Evolutionary conservation across 2,113 vertebrate species (phyloP).

Genomic region (Arenaria interpres): DNA sequence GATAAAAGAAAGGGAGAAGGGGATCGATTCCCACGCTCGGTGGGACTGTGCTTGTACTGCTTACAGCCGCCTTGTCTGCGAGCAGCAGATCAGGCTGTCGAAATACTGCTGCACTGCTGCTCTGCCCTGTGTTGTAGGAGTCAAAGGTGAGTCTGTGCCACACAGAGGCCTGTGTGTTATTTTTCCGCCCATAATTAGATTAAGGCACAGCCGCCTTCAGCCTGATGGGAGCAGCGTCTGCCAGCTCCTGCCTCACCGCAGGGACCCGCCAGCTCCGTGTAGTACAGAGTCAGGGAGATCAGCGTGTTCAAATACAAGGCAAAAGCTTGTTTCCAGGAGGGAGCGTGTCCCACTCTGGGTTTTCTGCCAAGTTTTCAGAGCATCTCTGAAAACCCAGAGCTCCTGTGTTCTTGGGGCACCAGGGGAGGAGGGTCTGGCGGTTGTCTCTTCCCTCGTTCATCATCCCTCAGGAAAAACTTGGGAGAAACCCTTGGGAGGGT

Average conservation of each 20-base stretch:
- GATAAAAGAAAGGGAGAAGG: not conserved
- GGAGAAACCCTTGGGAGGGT: not conserved
- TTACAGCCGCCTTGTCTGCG: not conserved
- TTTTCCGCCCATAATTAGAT: not conserved
- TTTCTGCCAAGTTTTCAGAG: not conserved
- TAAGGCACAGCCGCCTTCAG: not conserved
- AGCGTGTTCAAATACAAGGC: not conserved
- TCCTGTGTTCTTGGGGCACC: not conserved
- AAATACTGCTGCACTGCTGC: accelerated
- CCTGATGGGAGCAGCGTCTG: not conserved
- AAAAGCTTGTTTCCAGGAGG: not conserved
- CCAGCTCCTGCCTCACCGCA: not conserved
- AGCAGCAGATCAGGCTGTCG: not conserved
- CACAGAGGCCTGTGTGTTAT: not conserved
- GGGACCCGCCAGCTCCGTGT: not conserved
- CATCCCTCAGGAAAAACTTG: not conserved
- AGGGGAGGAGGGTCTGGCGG: not conserved
- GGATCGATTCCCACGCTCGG: accelerated
- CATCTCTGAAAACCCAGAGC: not conserved
- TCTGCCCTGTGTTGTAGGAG: not conserved
- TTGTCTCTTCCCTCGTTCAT: accelerated
- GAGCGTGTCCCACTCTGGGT: not conserved
- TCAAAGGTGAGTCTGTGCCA: not conserved
- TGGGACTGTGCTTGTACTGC: not conserved
- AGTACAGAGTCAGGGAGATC: not conserved